Evolutionary conservation across 2,797 vertebrate species (phyloP), one percentile per base, ranked within the genome.

Genomic region (Coregonus suidteri): DNA sequence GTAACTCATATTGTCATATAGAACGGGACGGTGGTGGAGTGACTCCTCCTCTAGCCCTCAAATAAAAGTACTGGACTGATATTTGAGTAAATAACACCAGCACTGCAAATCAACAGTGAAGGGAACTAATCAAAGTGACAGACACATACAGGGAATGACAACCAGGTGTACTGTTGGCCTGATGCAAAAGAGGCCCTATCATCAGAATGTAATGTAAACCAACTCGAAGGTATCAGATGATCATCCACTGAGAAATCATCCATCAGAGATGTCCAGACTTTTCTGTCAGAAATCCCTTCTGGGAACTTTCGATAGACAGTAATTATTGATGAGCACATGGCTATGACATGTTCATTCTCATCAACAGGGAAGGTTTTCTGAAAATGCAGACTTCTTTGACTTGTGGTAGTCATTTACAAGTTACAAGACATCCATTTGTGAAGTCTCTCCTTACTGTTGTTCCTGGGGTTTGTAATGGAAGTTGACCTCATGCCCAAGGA

Each of bases 401-500:
- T 74, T 77, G 15, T 64, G 73, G 76, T 73, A 51, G 73, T 83
- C 35, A 9, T 73, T 73, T 34, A 4, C 1, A 25, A 37, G 13
- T 18, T 15, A 30, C 79, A 41, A 77, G 54, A 79, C 62, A 31
- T 76, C 47, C 53, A 67, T 68, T 62, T 74, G 54, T 20, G 70
- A 51, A 70, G 79, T 83, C 25, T 77, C 14, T 80, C 14, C 69
- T 81, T 68, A 4, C 35, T 80, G 41, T 73, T 6, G 31, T 31
- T 74, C 56, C 77, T 80, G 74, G 76, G 47, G 73, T 84, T 31
- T 76, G 56, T 76, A 77, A 77, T 79, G 81, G 85, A 88, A 85
- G 77, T 3, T 72, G 81, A 79, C 79, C 79, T 82, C 68, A 83
- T 81, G 75, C 80, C 76, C 37, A 1, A 84, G 80, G 79, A 81